A percentile compares a stretch with the other conserved stretches of the same genome.
Evolutionary conservation across 2,113 vertebrate genomes (phyloP).

Genomic region (Microtus oregoni): DNA sequence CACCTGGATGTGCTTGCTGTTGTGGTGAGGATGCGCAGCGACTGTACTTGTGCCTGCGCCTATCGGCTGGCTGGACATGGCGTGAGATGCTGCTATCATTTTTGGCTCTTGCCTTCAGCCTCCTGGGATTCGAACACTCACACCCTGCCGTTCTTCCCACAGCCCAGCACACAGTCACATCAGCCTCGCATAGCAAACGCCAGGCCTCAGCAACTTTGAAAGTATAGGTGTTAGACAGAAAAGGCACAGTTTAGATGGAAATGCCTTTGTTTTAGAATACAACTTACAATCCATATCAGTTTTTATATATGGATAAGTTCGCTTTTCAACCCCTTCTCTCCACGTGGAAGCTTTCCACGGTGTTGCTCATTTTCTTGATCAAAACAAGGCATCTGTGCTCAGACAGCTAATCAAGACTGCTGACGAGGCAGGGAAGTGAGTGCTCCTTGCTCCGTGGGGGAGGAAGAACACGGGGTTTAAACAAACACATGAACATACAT

Average conservation of each 20-base stretch:
- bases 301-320: neutral
- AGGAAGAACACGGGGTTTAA: slow-evolving; percentile 4
- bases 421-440: neutral
- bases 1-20: neutral
- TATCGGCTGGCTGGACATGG: neutral
- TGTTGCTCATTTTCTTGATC: slow-evolving; percentile 17
- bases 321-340: slow-evolving; percentile 15
- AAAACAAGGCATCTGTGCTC: slow-evolving; percentile 18
- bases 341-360: neutral
- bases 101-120: neutral
- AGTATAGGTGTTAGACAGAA: neutral
- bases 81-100: neutral
- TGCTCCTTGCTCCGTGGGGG: neutral
- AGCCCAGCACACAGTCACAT: neutral
- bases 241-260: neutral
- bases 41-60: neutral
- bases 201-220: neutral
- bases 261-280: neutral
- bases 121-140: neutral
- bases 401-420: neutral
- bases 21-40: neutral
- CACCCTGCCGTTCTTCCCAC: neutral
- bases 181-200: neutral
- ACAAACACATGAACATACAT: neutral
- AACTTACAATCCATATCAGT: neutral